Evolutionary conservation across 2,797 vertebrate species (phyloP).

Genomic region (Parotocinclus haroldoi): DNA sequence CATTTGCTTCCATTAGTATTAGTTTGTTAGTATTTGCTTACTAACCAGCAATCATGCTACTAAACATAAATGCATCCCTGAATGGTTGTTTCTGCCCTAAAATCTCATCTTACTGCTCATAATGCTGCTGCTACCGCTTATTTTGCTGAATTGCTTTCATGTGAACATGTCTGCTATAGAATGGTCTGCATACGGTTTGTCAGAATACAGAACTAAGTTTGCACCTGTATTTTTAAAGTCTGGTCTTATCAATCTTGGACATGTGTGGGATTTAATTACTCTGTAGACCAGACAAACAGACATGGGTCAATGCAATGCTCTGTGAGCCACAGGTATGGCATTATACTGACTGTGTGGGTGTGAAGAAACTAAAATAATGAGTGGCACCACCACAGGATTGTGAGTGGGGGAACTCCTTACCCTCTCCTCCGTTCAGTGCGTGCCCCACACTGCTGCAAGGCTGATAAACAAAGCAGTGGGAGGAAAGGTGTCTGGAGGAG

Average conservation of each 20-base stretch:
- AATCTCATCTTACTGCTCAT: slow-evolving; percentile 16
- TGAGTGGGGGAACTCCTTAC: slow-evolving; percentile 10
- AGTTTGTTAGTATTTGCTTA: too few relatives aligned
- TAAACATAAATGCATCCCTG: neutral
- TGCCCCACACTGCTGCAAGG: slow-evolving; percentile 19
- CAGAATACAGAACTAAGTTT: too few relatives aligned
- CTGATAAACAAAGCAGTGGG: slow-evolving; percentile 48
- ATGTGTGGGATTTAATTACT: neutral
- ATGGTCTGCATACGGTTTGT: too few relatives aligned
- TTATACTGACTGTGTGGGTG: slow-evolving; percentile 3
- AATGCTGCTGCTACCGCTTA: neutral
- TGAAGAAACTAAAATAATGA: neutral
- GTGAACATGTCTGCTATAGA: too few relatives aligned
- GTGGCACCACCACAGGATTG: neutral
- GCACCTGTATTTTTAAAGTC: too few relatives aligned
- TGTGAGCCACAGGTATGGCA: slow-evolving; percentile 4
- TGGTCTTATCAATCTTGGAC: neutral
- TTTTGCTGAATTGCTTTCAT: too few relatives aligned
- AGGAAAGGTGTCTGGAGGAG: slow-evolving; percentile 55
- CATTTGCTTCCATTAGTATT: too few relatives aligned
- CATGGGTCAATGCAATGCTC: slow-evolving; percentile 8
- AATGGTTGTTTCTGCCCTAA: slow-evolving; percentile 44
- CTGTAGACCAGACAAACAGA: slow-evolving; percentile 3
- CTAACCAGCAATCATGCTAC: too few relatives aligned
- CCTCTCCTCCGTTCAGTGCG: slow-evolving; percentile 21